A percentile compares a stretch with the other conserved stretches of the same genome.
phyloP scores from a whole-genome alignment of 30 jellyfish, hydroid and myxozoan species.

The Catostylus mosaicus region DNA sequence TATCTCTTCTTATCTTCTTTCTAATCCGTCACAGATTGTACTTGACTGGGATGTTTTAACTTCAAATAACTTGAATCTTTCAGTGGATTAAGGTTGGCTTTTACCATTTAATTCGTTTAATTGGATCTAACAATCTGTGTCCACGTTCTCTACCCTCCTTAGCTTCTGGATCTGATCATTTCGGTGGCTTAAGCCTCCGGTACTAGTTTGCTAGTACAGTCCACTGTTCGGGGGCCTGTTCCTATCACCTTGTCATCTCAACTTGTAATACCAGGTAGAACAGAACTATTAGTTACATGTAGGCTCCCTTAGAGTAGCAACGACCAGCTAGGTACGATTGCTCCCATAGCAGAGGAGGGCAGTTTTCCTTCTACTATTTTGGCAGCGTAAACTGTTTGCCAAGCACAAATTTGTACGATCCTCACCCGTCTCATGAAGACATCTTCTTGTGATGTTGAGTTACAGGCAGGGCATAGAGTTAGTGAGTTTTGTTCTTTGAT shows the following conservation, averaged over 20 bases:
- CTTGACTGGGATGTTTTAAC: slow-evolving; percentile 53
- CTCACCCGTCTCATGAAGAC: slow-evolving; percentile 27
- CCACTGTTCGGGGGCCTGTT: slow-evolving; percentile 1
- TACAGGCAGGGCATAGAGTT: slow-evolving; percentile 38
- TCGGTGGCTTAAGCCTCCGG: not conserved
- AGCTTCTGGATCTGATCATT: not conserved
- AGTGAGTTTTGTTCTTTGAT: slow-evolving; percentile 26
- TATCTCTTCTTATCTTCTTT: not conserved
- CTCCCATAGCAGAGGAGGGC: not conserved
- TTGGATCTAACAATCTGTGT: not conserved
- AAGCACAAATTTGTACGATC: slow-evolving; percentile 13
- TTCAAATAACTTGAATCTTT: not conserved
- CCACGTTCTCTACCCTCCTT: not conserved
- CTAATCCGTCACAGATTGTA: slow-evolving; percentile 6
- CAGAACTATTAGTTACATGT: slow-evolving; percentile 16
- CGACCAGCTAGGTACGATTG: slow-evolving; percentile 39
- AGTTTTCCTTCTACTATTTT: slow-evolving; percentile 6
- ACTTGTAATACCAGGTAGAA: slow-evolving; percentile 21
- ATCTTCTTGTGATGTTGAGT: slow-evolving; percentile 23
- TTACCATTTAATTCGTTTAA: not conserved
- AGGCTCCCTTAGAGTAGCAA: slow-evolving; percentile 21
- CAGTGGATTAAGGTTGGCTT: not conserved
- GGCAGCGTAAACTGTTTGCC: slow-evolving; percentile 29
- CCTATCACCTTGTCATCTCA: not conserved
- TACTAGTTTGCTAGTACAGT: slow-evolving; percentile 27